Percentiles rank a stretch among this genome's conserved stretches.
phyloP scores from a whole-genome alignment of 2,888 invertebrate genomes.

The Acleris sparsana region DNA sequence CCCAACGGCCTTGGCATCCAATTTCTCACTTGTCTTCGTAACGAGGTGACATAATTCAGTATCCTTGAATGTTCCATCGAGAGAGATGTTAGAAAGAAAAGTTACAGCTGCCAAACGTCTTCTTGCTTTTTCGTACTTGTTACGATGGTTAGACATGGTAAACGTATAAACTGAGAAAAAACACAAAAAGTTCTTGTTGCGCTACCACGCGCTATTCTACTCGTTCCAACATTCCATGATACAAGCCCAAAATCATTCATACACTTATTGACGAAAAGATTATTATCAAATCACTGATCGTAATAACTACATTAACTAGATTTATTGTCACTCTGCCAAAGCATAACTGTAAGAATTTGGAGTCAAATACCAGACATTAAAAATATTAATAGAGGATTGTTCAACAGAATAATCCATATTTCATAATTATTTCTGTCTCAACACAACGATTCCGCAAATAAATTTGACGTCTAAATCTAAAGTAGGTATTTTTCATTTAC shows the following conservation, averaged over 20 bases:
- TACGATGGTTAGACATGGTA: slow-evolving; percentile 66
- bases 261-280: not conserved
- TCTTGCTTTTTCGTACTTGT: slow-evolving; percentile 87
- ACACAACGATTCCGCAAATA: slow-evolving; percentile 27
- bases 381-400: slow-evolving; percentile 1
- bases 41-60: slow-evolving; percentile 72
- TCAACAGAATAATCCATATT: slow-evolving; percentile 24
- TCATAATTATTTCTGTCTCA: slow-evolving; percentile 28
- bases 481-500: not conserved
- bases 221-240: not conserved
- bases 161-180: slow-evolving; percentile 1
- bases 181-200: not conserved
- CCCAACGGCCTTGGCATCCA: slow-evolving; percentile 49
- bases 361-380: slow-evolving; percentile 20
- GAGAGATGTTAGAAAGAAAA: slow-evolving; percentile 97
- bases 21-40: slow-evolving; percentile 60
- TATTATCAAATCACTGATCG: slow-evolving; percentile 19
- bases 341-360: not conserved
- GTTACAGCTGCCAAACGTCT: slow-evolving; percentile 95
- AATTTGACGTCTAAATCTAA: slow-evolving; percentile 14
- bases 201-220: not conserved
- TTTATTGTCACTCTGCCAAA: not conserved
- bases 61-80: slow-evolving; percentile 94
- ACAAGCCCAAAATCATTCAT: not conserved
- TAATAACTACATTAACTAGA: not conserved